Conservation (phyloP, 2,113 vertebrate genomes). For the Chauna torquata region DNA sequence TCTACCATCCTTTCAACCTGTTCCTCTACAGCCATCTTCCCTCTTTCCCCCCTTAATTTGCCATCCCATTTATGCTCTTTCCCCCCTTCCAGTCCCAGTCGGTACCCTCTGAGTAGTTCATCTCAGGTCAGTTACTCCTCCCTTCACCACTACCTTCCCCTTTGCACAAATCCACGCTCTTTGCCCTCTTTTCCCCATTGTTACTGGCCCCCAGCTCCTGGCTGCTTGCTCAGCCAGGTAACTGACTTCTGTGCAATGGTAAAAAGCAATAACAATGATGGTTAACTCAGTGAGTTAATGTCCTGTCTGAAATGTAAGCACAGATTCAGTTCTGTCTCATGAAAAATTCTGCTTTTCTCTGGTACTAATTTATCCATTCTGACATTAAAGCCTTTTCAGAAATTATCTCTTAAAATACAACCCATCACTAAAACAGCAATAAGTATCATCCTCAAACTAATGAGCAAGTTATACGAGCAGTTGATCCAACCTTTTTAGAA, state of each 20-base stretch:
- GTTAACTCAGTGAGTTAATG: background rate
- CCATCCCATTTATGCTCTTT: background rate
- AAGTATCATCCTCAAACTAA: background rate
- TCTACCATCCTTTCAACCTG: background rate
- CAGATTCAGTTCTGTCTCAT: background rate
- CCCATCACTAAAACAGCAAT: background rate
- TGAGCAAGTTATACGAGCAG: background rate
- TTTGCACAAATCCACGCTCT: background rate
- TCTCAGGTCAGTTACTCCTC: background rate
- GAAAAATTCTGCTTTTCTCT: background rate
- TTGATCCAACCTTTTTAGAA: background rate
- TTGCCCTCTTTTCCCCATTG: rapidly evolving
- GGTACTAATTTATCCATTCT: background rate
- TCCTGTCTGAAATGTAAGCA: background rate
- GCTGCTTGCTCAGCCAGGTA: background rate
- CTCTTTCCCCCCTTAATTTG: background rate
- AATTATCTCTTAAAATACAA: background rate
- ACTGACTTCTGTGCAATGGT: background rate
- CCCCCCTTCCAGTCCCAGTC: background rate
- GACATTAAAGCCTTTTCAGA: background rate
- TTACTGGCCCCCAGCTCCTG: background rate
- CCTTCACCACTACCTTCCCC: background rate
- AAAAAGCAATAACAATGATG: background rate
- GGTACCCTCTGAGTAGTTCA: background rate
- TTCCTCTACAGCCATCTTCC: background rate